A percentile compares a stretch with the other conserved stretches of the same genome.
Conservation (phyloP, 1,140 invertebrate species). For the Tetragonula clypearis region DNA sequence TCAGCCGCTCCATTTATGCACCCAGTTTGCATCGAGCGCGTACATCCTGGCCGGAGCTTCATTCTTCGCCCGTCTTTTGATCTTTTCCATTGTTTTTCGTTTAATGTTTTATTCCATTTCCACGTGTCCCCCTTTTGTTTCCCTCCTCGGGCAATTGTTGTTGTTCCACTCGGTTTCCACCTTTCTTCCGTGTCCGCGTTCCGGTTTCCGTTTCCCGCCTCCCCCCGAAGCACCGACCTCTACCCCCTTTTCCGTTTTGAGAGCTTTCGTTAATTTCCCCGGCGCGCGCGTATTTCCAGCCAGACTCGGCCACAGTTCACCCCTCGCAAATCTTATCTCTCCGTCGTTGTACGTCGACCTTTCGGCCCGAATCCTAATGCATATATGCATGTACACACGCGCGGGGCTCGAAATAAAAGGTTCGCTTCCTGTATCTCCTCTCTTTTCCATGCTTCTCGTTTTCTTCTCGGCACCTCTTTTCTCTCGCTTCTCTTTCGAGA, state of each 20-base stretch:
- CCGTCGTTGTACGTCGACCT: conserved; percentile 24
- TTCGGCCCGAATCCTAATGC: conserved; percentile 32
- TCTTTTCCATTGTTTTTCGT: background rate
- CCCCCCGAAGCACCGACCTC: background rate
- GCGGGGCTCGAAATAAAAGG: background rate
- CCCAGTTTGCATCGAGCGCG: background rate
- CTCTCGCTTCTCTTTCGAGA: background rate
- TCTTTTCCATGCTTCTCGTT: background rate
- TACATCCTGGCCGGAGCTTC: background rate
- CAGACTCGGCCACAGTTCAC: background rate
- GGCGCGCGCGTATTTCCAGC: conserved; percentile 1
- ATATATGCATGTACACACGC: conserved; percentile 26
- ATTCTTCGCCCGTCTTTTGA: background rate
- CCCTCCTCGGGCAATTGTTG: background rate
- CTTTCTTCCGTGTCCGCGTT: conserved; percentile 6
- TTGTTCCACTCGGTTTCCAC: conserved; percentile 20
- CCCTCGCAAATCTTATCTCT: conserved; percentile 26
- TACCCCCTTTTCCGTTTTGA: conserved; percentile 38
- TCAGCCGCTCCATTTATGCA: background rate
- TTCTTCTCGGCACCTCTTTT: background rate
- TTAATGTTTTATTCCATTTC: conserved; percentile 40
- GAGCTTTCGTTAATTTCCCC: conserved; percentile 39
- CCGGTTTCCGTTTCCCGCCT: conserved; percentile 40
- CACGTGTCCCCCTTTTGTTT: conserved; percentile 47
- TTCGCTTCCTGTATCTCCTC: background rate